Conservation (phyloP, 2,113 vertebrate genomes). For the Phalacrocorax carbo region DNA sequence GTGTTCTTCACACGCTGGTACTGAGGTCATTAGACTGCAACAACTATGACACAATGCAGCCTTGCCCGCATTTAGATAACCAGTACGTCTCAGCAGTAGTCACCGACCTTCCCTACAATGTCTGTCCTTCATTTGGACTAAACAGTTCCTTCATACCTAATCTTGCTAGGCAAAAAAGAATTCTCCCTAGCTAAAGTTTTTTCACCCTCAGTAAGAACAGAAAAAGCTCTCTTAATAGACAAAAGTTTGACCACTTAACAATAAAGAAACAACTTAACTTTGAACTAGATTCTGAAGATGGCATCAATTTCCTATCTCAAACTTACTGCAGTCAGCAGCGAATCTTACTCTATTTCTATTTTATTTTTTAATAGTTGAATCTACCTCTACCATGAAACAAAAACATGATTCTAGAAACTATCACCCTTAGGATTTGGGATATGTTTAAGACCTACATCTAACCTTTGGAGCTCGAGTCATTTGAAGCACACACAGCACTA, state of each 20-base stretch:
- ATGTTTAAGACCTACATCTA: background rate
- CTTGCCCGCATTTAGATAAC: background rate
- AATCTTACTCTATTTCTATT: background rate
- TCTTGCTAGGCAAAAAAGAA: background rate
- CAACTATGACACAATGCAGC: background rate
- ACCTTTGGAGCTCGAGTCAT: background rate
- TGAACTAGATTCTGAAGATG: background rate
- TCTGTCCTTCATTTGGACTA: background rate
- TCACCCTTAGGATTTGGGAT: background rate
- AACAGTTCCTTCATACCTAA: background rate
- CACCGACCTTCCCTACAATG: background rate
- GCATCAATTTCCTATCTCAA: background rate
- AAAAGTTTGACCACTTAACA: background rate
- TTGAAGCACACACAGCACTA: background rate
- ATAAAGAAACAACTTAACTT: background rate
- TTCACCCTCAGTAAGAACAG: background rate
- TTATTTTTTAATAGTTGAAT: background rate
- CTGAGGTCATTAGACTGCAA: background rate
- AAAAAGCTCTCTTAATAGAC: background rate
- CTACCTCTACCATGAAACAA: background rate
- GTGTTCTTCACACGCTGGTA: background rate
- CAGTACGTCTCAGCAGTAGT: background rate
- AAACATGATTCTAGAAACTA: background rate
- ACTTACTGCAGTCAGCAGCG: background rate
- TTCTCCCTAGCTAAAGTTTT: background rate